Evolutionary conservation across 2,797 vertebrate species (phyloP).

Genomic region (Sebastolobus altivelis): DNA sequence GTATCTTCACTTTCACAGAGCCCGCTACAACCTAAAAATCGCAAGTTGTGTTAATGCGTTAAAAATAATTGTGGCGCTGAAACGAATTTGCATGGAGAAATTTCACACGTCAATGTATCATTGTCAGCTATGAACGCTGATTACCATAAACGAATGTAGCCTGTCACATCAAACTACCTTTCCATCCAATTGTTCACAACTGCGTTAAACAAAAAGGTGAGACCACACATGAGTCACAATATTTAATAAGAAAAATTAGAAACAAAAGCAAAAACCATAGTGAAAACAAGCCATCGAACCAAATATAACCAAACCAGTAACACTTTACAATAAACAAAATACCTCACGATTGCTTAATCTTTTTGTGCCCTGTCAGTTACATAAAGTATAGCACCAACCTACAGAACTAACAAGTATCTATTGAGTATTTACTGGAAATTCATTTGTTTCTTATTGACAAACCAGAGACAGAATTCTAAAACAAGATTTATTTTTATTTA

Average conservation of each 20-base stretch:
- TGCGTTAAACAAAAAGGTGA: background rate
- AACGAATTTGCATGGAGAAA: no score
- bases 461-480: background rate
- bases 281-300: background rate
- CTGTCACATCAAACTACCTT: background rate
- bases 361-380: background rate
- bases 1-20: no score
- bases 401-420: background rate
- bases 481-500: background rate
- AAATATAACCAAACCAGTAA: background rate
- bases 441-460: background rate
- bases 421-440: background rate
- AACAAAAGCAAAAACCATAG: background rate
- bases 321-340: background rate
- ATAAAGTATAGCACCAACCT: background rate
- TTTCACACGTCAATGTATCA: background rate
- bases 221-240: background rate
- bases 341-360: background rate
- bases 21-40: no score
- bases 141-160: background rate
- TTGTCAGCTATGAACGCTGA: background rate
- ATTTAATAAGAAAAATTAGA: background rate
- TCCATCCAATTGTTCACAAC: background rate
- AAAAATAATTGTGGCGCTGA: no score
- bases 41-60: background rate